These are phyloP conservation scores for Rhagoletis pomonella DNA, from an alignment of 1,140 invertebrate species.

Conservation along the genomic window DNA sequence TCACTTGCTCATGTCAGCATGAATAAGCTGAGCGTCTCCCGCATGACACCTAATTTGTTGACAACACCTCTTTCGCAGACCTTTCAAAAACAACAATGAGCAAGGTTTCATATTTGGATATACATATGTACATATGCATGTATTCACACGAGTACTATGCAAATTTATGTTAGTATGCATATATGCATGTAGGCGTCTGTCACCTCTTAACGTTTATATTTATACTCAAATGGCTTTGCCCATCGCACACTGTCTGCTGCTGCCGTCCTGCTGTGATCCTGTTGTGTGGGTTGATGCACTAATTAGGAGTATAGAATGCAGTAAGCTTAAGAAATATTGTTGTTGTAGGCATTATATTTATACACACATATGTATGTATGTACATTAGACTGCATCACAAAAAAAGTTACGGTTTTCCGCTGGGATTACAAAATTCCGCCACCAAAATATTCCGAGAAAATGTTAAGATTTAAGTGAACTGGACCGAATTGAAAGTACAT, in stretches of 20 bases:
- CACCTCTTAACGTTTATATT: not conserved
- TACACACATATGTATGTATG: not conserved
- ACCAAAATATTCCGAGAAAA: no score
- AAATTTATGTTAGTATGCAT: not conserved
- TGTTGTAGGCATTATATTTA: conserved; percentile 3
- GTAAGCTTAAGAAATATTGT: not conserved
- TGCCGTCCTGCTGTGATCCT: not conserved
- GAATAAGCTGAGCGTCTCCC: conserved; percentile 21
- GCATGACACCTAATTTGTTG: conserved; percentile 28
- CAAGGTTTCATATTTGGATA: not conserved
- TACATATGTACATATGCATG: not conserved
- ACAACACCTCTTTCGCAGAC: not conserved
- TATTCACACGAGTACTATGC: not conserved
- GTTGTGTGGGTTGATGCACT: not conserved
- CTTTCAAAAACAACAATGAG: not conserved
- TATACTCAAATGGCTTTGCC: conserved; percentile 7
- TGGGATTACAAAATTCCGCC: no score
- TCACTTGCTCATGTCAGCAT: not conserved
- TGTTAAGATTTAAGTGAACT: no score
- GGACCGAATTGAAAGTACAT: no score
- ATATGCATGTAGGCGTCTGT: not conserved
- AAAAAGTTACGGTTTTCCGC: no score
- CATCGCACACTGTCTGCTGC: not conserved
- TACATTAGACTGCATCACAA: no score
- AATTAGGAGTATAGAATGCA: conserved; percentile 43